Evolutionary conservation across 1,140 invertebrate species (phyloP).

Genomic region (Achroia grisella): DNA sequence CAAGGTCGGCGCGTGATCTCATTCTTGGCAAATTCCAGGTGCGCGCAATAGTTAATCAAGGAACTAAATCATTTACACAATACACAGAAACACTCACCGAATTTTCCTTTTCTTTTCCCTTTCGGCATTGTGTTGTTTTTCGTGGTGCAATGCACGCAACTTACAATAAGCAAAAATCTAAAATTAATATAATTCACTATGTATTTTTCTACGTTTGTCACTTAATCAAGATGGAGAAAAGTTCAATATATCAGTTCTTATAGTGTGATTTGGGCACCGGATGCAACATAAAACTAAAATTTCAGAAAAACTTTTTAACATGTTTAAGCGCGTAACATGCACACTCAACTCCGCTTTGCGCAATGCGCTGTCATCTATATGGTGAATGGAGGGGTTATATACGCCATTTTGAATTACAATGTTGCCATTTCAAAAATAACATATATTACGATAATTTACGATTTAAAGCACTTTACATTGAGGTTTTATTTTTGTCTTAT

Average conservation of each 20-base stretch:
- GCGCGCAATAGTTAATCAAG: slow-evolving; percentile 1
- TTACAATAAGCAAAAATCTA: slow-evolving; percentile 42
- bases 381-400: slow-evolving; percentile 19
- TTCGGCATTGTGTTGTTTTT: slow-evolving; percentile 61
- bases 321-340: slow-evolving; percentile 72
- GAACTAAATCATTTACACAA: slow-evolving; percentile 1
- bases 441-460: background rate
- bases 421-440: slow-evolving; percentile 20
- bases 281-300: slow-evolving; percentile 73
- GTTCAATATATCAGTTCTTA: slow-evolving; percentile 71
- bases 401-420: slow-evolving; percentile 34
- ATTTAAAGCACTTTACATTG: too few relatives aligned
- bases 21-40: slow-evolving; percentile 50
- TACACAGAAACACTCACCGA: slow-evolving; percentile 44
- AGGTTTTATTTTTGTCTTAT: too few relatives aligned
- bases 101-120: slow-evolving; percentile 72
- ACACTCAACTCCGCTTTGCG: slow-evolving; percentile 64
- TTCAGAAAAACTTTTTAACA: slow-evolving; percentile 74
- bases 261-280: slow-evolving; percentile 62
- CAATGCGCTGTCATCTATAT: slow-evolving; percentile 59
- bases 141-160: slow-evolving; percentile 24
- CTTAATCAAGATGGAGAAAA: slow-evolving; percentile 73
- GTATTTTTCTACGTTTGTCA: slow-evolving; percentile 65
- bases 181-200: slow-evolving; percentile 54
- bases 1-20: slow-evolving; percentile 69